phyloP scores from a whole-genome alignment of 2,888 invertebrate genomes.

The Villa cingulata region DNA sequence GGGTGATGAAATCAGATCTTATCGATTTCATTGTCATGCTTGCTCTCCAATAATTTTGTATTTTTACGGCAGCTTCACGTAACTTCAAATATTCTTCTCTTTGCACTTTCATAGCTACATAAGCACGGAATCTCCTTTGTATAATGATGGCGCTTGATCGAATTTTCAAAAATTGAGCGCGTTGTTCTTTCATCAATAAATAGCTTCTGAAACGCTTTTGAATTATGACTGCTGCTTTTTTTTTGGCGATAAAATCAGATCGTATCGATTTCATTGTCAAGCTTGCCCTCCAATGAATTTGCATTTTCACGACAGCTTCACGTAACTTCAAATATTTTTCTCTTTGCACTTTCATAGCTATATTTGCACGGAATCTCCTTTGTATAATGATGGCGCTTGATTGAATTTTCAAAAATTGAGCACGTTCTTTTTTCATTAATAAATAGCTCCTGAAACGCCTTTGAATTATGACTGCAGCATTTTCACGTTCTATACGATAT shows the following conservation, averaged over 20 bases:
- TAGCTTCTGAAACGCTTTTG: slow-evolving; percentile 21
- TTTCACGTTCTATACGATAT: slow-evolving; percentile 28
- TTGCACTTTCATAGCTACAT: slow-evolving; percentile 20
- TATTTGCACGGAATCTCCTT: slow-evolving; percentile 32
- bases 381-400: slow-evolving; percentile 35
- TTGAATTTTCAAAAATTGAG: too few relatives aligned
- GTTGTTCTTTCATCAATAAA: slow-evolving; percentile 19
- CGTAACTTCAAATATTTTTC: slow-evolving; percentile 32
- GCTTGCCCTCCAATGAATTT: slow-evolving; percentile 30
- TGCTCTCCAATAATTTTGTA: slow-evolving; percentile 27
- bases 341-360: slow-evolving; percentile 33
- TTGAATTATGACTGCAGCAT: slow-evolving; percentile 37
- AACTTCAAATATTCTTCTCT: slow-evolving; percentile 16
- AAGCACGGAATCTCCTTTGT: slow-evolving; percentile 22
- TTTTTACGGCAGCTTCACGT: slow-evolving; percentile 19
- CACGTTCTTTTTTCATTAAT: slow-evolving; percentile 26
- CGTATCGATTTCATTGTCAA: slow-evolving; percentile 17
- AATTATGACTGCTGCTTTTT: slow-evolving; percentile 16
- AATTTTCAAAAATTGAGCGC: slow-evolving; percentile 16
- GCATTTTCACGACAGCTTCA: slow-evolving; percentile 35
- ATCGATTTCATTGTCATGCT: slow-evolving; percentile 11
- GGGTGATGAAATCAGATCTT: slow-evolving; percentile 16
- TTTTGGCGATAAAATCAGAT: slow-evolving; percentile 16
- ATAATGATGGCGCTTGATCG: slow-evolving; percentile 13
- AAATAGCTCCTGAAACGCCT: slow-evolving; percentile 36